A percentile compares a stretch with the other conserved stretches of the same genome.
Conservation (phyloP, 2,113 vertebrate species). For the Ceyx cyanopectus region DNA sequence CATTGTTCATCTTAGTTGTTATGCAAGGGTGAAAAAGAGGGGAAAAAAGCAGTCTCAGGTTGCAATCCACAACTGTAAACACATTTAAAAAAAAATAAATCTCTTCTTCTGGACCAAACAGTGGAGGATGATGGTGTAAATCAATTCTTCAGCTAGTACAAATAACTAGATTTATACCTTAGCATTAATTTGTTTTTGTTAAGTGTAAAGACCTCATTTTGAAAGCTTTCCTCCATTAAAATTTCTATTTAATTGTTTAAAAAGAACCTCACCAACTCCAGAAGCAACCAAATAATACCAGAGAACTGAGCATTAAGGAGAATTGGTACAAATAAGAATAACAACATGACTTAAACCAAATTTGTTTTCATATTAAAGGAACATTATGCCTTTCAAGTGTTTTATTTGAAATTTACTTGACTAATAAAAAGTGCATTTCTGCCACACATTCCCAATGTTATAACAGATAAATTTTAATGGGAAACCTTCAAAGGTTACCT, state of each 20-base stretch:
- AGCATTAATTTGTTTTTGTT: background rate
- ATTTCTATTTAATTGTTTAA: background rate
- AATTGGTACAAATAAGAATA: background rate
- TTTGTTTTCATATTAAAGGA: background rate
- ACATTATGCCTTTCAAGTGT: background rate
- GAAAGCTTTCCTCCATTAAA: conserved; percentile 8
- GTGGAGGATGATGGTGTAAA: background rate
- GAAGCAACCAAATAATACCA: background rate
- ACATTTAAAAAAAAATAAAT: background rate
- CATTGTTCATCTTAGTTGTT: too few species aligned
- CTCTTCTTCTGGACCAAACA: background rate
- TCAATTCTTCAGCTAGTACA: background rate
- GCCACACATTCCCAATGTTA: background rate
- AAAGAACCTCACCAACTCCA: background rate
- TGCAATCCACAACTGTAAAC: too few species aligned
- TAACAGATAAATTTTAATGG: background rate
- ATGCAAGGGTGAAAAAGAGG: too few species aligned
- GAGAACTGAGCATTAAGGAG: background rate
- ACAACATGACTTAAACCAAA: background rate
- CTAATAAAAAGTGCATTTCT: background rate
- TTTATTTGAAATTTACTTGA: background rate
- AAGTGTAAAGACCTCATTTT: background rate
- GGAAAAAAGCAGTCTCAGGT: too few species aligned
- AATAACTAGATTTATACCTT: background rate
- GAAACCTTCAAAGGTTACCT: background rate